These are phyloP conservation scores for Calosoma granatense DNA, from an alignment of 1,140 invertebrate genomes.

Conservation along the genomic window DNA sequence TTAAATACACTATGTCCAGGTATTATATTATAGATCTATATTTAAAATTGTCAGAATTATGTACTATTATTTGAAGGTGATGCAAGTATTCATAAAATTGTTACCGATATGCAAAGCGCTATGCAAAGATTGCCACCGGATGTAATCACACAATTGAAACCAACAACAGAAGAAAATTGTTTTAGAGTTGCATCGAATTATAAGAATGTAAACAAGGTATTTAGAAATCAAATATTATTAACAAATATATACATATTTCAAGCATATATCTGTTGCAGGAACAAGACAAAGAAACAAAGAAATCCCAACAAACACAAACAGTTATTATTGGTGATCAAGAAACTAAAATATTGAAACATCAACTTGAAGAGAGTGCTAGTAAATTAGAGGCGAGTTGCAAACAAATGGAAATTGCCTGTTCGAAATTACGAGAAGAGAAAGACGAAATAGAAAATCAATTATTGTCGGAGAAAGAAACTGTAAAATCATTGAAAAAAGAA, in stretches of 20 bases:
- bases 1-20: slow-evolving; percentile 20
- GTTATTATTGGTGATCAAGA: slow-evolving; percentile 14
- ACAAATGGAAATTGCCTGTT: slow-evolving; percentile 28
- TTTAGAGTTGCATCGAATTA: too few relatives aligned
- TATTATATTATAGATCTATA: slow-evolving; percentile 14
- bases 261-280: too few relatives aligned
- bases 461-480: slow-evolving; percentile 22
- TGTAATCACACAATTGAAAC: slow-evolving; percentile 20
- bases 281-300: too few relatives aligned
- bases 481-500: slow-evolving; percentile 22
- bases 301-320: not conserved
- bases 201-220: too few relatives aligned
- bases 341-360: slow-evolving; percentile 22
- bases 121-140: slow-evolving; percentile 29
- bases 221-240: too few relatives aligned
- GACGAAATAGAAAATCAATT: slow-evolving; percentile 24
- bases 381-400: slow-evolving; percentile 29
- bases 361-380: slow-evolving; percentile 28
- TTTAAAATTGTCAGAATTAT: too few relatives aligned
- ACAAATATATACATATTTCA: too few relatives aligned
- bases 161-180: too few relatives aligned
- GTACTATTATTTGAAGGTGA: slow-evolving; percentile 25
- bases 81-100: slow-evolving; percentile 25
- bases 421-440: slow-evolving; percentile 28
- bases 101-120: slow-evolving; percentile 28